Percentiles rank a stretch among this genome's conserved stretches.
These are phyloP conservation scores for Megathymus violae DNA, from an alignment of 1,140 invertebrate genomes.

Conservation along the genomic window DNA sequence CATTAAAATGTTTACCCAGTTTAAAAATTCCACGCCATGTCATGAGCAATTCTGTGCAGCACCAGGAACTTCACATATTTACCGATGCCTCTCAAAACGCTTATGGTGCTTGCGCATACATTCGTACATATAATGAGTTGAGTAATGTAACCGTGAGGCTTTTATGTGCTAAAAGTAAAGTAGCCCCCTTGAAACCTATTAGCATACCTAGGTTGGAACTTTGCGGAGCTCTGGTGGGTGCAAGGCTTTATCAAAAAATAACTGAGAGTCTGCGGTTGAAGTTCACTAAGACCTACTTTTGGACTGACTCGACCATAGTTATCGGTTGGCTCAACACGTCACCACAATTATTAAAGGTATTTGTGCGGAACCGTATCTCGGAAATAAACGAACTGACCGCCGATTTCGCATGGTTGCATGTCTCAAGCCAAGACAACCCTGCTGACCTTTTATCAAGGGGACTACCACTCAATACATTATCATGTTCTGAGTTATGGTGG, in stretches of 20 bases:
- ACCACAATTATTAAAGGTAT: conserved; percentile 18
- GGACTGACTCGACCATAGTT: conserved; percentile 29
- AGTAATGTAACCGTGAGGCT: conserved; percentile 6
- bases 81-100: conserved; percentile 16
- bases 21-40: conserved; percentile 27
- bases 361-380: conserved; percentile 21
- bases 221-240: conserved; percentile 25
- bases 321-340: conserved; percentile 24
- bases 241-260: conserved; percentile 18
- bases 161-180: conserved; percentile 31
- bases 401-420: conserved; percentile 37
- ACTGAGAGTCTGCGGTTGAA: conserved; percentile 5
- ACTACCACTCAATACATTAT: conserved; percentile 23
- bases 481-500: conserved; percentile 33
- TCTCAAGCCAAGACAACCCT: conserved; percentile 38
- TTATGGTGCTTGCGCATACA: conserved; percentile 30
- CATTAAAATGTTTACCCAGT: conserved; percentile 19
- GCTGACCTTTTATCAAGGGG: conserved; percentile 39
- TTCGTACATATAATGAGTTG: conserved; percentile 25
- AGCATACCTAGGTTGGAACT: conserved; percentile 36
- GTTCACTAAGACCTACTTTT: conserved; percentile 14
- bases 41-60: conserved; percentile 9
- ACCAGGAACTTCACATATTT: conserved; percentile 31
- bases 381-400: conserved; percentile 34
- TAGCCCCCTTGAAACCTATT: conserved; percentile 29